Base-by-base conservation (phyloP, 2,113 vertebrate genomes). In the Coreoperca whiteheadi region DNA sequence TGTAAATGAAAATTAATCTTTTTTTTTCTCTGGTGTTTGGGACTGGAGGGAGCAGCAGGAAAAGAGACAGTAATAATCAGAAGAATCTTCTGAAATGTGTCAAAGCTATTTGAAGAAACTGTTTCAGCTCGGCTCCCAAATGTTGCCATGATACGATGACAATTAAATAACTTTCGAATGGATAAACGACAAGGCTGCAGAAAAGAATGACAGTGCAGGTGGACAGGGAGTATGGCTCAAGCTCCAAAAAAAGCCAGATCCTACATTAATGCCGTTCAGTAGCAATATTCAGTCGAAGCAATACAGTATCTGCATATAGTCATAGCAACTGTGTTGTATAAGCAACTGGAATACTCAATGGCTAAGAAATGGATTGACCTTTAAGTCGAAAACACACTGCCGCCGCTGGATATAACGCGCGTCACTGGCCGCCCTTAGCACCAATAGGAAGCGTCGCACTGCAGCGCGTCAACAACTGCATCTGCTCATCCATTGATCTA, bases 1-100 rank as follows among this genome's bases (percentile, higher is more conserved):
- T 94, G 94, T 86, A 90, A 93, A 94, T 94, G 84, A 70, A 74
- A 77, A 87, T 91, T 73, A 77, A 74, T 70, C 71, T 34, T 67
- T 83, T 84, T 86, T 57, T 70, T 57, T 87, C 87, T 86, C 81
- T 81, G 81, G 88, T 81, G 88, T 89, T 76, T 65, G 64, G 53
- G 60, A 61, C 88, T 43, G 65, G 18, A 53, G 90, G 79, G 87
- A 77, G 68, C 34, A 28, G 63, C 63, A 61, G 61, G 21, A 76
- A 4, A 41, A 67, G 72, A 75, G 41, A 56, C 0, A 0, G 28
- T 41, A 37, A 74, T 34, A 6, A 50, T 60, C 74, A 18, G 63
- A 64, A 73, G 74, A 73, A 21, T 43, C 50, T 51, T 21, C 28
- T 2, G 70, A 79, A 69, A 89, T 75, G 41, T 79, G 85, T 81